These are phyloP conservation scores for Microtus montanus DNA, from an alignment of 2,113 vertebrate genomes.

Conservation along the genomic window DNA sequence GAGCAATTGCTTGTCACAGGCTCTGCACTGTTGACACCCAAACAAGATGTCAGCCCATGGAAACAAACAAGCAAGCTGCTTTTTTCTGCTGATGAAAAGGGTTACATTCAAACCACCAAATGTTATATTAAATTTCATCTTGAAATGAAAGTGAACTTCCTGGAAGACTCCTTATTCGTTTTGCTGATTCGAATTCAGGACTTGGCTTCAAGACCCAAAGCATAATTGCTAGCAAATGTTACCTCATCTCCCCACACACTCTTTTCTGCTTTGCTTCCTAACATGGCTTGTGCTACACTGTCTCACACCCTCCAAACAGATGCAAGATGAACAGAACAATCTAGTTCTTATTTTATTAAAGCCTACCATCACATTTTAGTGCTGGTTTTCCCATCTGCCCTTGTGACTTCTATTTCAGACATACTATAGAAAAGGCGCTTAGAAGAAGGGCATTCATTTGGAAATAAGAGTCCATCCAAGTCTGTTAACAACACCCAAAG, in stretches of 20 bases:
- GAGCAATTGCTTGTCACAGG: constrained; percentile 56
- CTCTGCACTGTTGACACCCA: neutral
- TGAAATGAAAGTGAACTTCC: constrained; percentile 56
- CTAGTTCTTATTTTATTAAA: neutral
- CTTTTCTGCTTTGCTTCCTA: constrained; percentile 41
- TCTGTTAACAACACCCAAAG: neutral
- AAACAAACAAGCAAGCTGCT: constrained; percentile 47
- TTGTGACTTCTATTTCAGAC: neutral
- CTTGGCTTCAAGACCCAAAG: constrained; percentile 62
- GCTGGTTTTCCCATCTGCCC: neutral
- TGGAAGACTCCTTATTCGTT: constrained; percentile 54
- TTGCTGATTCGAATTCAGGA: constrained; percentile 53
- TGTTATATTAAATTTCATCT: constrained; percentile 4
- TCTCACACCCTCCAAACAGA: neutral
- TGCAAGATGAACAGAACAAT: neutral
- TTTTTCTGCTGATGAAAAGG: neutral
- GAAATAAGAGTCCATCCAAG: constrained; percentile 3
- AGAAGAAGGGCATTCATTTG: neutral
- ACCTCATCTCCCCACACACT: constrained; percentile 62
- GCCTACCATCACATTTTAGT: neutral
- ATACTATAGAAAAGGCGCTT: neutral
- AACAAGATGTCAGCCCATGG: constrained; percentile 16
- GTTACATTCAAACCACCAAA: constrained; percentile 49
- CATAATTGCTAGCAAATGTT: constrained; percentile 44
- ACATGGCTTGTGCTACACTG: neutral